phyloP scores from a whole-genome alignment of 2,888 invertebrate genomes.

The Sesamia inferens region DNA sequence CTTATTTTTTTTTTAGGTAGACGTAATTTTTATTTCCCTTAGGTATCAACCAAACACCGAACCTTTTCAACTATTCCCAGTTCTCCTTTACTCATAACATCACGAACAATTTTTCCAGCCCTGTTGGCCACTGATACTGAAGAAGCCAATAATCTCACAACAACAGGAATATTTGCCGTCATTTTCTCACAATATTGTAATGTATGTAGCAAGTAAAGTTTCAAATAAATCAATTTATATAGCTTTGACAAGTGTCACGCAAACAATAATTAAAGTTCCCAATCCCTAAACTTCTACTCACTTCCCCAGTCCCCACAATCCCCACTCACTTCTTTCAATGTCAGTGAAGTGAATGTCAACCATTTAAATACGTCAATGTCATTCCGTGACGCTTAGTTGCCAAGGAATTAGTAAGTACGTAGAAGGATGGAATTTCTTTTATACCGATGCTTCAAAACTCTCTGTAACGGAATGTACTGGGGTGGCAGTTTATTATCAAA shows the following conservation, averaged over 20 bases:
- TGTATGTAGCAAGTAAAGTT: constrained; percentile 16
- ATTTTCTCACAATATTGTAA: constrained; percentile 75
- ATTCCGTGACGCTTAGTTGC: background rate
- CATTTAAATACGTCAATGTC: background rate
- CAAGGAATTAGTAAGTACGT: background rate
- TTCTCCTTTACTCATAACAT: constrained; percentile 96
- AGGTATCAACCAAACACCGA: constrained; percentile 43
- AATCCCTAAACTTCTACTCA: background rate
- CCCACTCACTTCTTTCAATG: constrained; percentile 3
- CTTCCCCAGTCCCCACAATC: background rate
- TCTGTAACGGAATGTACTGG: no score
- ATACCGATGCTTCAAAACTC: no score
- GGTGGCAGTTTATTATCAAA: no score
- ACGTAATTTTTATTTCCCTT: background rate
- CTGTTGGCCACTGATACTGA: constrained; percentile 94
- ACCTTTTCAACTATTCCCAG: constrained; percentile 98
- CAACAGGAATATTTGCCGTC: constrained; percentile 91
- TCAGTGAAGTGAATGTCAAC: background rate
- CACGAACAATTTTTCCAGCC: constrained; percentile 97
- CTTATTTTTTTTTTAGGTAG: background rate
- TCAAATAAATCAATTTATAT: background rate
- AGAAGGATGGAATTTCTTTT: no score
- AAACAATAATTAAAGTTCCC: no score
- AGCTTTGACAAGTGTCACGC: constrained; percentile 9
- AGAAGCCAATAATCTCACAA: constrained; percentile 93